phyloP scores from a whole-genome alignment of 2,797 vertebrate species.

The Brotogeris chrysoptera region DNA sequence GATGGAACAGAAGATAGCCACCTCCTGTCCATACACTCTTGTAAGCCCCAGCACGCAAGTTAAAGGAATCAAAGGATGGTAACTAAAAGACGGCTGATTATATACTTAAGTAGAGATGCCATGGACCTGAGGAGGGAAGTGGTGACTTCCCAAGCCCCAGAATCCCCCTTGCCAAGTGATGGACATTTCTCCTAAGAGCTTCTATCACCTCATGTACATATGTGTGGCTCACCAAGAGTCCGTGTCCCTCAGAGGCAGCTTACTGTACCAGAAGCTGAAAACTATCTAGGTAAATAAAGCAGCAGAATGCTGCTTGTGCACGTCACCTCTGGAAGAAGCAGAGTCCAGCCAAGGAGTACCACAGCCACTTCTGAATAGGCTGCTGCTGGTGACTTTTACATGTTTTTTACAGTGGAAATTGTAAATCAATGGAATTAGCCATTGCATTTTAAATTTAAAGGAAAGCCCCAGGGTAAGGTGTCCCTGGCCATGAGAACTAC shows the following conservation, averaged over 20 bases:
- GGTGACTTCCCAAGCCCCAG: neutral
- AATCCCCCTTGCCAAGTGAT: neutral
- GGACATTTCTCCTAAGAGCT: neutral
- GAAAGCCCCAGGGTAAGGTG: neutral
- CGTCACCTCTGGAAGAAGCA: neutral
- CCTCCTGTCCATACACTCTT: neutral
- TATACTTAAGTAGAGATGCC: neutral
- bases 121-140: neutral
- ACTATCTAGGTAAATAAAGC: neutral
- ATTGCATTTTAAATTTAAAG: conserved; percentile 3
- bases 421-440: neutral
- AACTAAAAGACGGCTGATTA: neutral
- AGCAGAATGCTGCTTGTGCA: neutral
- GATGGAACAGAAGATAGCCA: neutral
- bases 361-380: neutral
- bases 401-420: neutral
- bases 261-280: neutral
- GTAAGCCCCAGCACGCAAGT: neutral
- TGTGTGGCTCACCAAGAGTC: neutral
- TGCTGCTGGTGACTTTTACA: neutral
- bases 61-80: neutral
- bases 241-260: rapidly evolving
- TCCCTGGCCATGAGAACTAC: neutral
- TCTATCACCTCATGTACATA: neutral
- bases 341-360: neutral